Evolutionary conservation across 2,888 invertebrate genomes (phyloP).

Genomic region (Torymus aiolomorphi): DNA sequence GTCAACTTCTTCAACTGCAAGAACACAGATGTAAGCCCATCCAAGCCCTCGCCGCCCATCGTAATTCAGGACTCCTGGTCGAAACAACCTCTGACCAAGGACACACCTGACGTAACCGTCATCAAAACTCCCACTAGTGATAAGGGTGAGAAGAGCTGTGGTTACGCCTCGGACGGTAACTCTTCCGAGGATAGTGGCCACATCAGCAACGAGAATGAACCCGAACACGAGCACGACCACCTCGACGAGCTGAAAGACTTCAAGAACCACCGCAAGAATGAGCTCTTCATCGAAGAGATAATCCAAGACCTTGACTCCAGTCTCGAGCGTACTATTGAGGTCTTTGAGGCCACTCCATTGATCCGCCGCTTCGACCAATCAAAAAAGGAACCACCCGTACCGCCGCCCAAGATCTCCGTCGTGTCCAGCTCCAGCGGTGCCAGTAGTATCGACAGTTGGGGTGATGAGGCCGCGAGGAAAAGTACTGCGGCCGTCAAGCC

Average conservation of each 20-base stretch:
- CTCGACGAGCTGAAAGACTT: conserved; percentile 41
- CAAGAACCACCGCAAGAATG: conserved; percentile 63
- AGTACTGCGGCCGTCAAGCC: conserved; percentile 13
- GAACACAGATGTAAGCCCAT: conserved; percentile 64
- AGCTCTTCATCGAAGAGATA: conserved; percentile 66
- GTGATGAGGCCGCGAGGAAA: conserved; percentile 37
- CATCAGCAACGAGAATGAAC: conserved; percentile 85
- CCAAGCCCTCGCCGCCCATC: conserved; percentile 2
- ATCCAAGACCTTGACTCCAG: conserved; percentile 66
- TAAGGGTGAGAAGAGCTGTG: conserved; percentile 68
- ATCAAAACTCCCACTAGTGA: not conserved
- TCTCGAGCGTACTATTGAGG: conserved; percentile 65
- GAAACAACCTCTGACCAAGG: conserved; percentile 50
- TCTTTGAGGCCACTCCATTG: conserved; percentile 65
- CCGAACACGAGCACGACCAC: conserved; percentile 60
- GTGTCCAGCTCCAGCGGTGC: conserved; percentile 64
- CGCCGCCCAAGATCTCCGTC: conserved; percentile 49
- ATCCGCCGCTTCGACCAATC: conserved; percentile 27
- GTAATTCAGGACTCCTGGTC: conserved; percentile 63
- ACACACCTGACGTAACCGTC: not conserved
- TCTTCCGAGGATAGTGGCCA: conserved; percentile 88
- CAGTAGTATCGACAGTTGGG: conserved; percentile 68
- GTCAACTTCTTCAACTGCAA: conserved; percentile 74
- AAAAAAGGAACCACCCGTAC: not conserved
- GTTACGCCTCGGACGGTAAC: conserved; percentile 80